Percentiles rank a stretch among this genome's conserved stretches.
Evolutionary conservation across 2,888 invertebrate genomes (phyloP).

Genomic region (Eugnorisma glareosa): DNA sequence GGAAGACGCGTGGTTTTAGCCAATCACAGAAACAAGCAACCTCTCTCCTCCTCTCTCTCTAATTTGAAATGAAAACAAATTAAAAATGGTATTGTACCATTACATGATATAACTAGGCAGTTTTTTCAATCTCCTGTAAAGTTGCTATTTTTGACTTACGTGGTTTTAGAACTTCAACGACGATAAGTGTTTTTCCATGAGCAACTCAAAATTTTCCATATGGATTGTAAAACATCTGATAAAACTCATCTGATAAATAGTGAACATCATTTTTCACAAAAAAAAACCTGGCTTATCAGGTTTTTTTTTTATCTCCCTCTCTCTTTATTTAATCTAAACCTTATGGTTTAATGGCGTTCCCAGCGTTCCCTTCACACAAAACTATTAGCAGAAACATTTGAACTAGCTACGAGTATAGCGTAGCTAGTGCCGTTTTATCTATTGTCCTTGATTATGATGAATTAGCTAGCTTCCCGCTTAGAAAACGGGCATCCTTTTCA

Average conservation of each 20-base stretch:
- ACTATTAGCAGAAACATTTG: conserved; percentile 16
- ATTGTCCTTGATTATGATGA: conserved; percentile 46
- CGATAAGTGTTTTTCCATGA: neutral
- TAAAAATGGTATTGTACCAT: too few species aligned
- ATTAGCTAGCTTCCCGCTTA: conserved; percentile 69
- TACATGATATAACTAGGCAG: too few species aligned
- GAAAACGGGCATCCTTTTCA: conserved; percentile 70
- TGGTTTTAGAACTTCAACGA: too few species aligned
- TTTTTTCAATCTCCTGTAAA: too few species aligned
- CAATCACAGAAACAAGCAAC: too few species aligned
- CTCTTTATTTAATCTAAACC: neutral
- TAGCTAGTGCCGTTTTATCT: neutral
- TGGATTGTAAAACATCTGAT: neutral
- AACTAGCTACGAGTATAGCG: too few species aligned
- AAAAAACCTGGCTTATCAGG: too few species aligned
- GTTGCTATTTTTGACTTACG: too few species aligned
- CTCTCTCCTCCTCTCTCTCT: too few species aligned
- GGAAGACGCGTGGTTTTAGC: too few species aligned
- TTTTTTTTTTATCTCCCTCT: too few species aligned
- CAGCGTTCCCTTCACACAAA: conserved; percentile 1
- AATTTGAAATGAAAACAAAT: too few species aligned
- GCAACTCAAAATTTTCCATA: neutral
- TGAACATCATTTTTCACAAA: neutral
- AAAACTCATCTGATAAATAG: neutral
- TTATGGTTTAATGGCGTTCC: conserved; percentile 2